phyloP scores from a whole-genome alignment of 2,113 vertebrate genomes.

The Zosterops pallidus region DNA sequence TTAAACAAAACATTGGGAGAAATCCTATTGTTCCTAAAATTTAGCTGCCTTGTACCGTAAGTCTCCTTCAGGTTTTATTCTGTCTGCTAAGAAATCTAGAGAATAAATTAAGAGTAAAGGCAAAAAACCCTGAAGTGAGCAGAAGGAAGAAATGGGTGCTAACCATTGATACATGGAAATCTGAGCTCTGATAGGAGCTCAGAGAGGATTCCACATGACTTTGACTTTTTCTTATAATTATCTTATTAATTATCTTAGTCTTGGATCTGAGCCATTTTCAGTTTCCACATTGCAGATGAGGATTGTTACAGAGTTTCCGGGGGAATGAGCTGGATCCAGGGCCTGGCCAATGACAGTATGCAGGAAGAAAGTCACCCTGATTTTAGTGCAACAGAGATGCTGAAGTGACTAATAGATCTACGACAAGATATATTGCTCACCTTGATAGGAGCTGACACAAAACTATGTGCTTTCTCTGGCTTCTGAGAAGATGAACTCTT shows the following conservation, averaged over 20 bases:
- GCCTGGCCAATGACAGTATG: background rate
- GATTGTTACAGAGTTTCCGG: background rate
- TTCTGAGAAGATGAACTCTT: background rate
- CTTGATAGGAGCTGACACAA: background rate
- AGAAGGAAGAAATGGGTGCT: background rate
- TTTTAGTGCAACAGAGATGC: background rate
- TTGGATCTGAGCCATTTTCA: background rate
- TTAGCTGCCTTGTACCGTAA: accelerated
- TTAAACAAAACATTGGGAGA: background rate
- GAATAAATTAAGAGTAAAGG: background rate
- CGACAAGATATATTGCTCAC: background rate
- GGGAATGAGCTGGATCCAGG: background rate
- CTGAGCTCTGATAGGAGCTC: background rate
- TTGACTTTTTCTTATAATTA: background rate
- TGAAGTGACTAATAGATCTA: background rate
- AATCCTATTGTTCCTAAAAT: background rate
- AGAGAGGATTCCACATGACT: background rate
- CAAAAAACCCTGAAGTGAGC: background rate
- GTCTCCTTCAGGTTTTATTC: background rate
- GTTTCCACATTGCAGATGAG: background rate
- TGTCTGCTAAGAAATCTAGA: background rate
- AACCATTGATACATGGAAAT: background rate
- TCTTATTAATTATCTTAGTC: background rate
- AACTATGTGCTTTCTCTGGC: background rate
- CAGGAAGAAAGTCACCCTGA: background rate